phyloP scores from a whole-genome alignment of 1,140 invertebrate genomes.

The Lerema accius region DNA sequence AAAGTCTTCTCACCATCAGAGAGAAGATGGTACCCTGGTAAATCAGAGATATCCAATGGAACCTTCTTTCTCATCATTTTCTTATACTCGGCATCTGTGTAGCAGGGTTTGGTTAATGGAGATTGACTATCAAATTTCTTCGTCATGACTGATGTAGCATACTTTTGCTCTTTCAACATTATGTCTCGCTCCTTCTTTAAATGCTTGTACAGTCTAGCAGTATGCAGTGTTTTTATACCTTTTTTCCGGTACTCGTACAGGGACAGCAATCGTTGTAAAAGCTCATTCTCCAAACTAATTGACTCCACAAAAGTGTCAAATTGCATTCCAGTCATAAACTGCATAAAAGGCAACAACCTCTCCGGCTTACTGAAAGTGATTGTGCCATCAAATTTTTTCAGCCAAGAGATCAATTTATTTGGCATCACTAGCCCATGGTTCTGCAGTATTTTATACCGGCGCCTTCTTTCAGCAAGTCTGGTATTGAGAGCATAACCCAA shows the following conservation, averaged over 20 bases:
- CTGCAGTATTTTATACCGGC: slow-evolving; percentile 88
- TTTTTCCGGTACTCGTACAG: slow-evolving; percentile 88
- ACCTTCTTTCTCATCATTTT: slow-evolving; percentile 48
- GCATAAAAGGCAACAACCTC: slow-evolving; percentile 87
- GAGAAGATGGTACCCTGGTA: slow-evolving; percentile 92
- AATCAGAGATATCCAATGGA: slow-evolving; percentile 89
- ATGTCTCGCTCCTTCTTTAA: slow-evolving; percentile 85
- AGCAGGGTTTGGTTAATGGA: slow-evolving; percentile 30
- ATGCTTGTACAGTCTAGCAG: slow-evolving; percentile 87
- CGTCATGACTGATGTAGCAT: slow-evolving; percentile 69
- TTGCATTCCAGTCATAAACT: slow-evolving; percentile 87
- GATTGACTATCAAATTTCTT: slow-evolving; percentile 67
- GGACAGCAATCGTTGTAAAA: slow-evolving; percentile 85
- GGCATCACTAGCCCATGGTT: slow-evolving; percentile 91
- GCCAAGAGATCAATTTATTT: slow-evolving; percentile 84
- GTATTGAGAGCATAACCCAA: slow-evolving; percentile 88
- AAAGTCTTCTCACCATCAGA: slow-evolving; percentile 88
- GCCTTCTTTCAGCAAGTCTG: slow-evolving; percentile 87
- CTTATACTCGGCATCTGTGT: slow-evolving; percentile 2
- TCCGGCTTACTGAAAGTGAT: slow-evolving; percentile 85
- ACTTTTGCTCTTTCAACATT: slow-evolving; percentile 81
- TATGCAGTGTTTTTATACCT: slow-evolving; percentile 87
- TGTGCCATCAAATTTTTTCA: slow-evolving; percentile 86
- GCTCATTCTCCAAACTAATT: slow-evolving; percentile 86
- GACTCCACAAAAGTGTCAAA: slow-evolving; percentile 92